Evolutionary conservation across 2,888 invertebrate species (phyloP).

Genomic region (Andrena trimmerana): DNA sequence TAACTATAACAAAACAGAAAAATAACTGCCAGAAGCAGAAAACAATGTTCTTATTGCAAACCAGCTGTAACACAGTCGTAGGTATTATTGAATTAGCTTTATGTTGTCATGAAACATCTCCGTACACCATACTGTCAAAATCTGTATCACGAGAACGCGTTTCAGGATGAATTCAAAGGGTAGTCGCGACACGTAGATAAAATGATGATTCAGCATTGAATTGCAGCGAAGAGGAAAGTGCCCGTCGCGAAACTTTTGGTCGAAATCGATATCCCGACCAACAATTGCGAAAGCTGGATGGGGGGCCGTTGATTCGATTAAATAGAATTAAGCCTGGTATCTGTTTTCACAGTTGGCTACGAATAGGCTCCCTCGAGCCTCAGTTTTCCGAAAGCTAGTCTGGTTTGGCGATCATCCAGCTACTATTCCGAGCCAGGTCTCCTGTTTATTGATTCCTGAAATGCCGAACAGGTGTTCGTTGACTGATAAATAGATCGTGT

Average conservation of each 20-base stretch:
- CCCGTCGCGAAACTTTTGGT: conserved; percentile 1
- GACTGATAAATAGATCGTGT: conserved; percentile 8
- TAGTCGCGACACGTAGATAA: neutral
- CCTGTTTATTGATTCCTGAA: conserved; percentile 48
- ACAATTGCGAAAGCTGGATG: conserved; percentile 7
- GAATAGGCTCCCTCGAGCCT: conserved; percentile 41
- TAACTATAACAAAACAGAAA: no score
- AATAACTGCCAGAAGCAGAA: no score
- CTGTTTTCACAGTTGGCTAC: conserved; percentile 45
- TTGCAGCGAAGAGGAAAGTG: neutral
- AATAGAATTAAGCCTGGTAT: conserved; percentile 54
- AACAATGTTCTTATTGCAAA: no score
- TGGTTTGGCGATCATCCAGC: conserved; percentile 60
- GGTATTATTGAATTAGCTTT: no score
- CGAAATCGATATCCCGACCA: conserved; percentile 15
- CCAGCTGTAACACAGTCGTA: no score
- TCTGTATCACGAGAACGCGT: no score
- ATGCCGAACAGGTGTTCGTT: conserved; percentile 18
- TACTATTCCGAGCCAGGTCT: conserved; percentile 20
- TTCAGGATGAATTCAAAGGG: no score
- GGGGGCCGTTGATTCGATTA: conserved; percentile 72
- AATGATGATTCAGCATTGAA: neutral
- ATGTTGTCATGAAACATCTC: no score
- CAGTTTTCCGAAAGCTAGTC: conserved; percentile 49
- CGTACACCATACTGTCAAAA: no score